Percentiles rank a stretch among this genome's conserved stretches.
These are phyloP conservation scores for Cabera pusaria DNA, from an alignment of 2,888 invertebrate genomes.

Conservation along the genomic window DNA sequence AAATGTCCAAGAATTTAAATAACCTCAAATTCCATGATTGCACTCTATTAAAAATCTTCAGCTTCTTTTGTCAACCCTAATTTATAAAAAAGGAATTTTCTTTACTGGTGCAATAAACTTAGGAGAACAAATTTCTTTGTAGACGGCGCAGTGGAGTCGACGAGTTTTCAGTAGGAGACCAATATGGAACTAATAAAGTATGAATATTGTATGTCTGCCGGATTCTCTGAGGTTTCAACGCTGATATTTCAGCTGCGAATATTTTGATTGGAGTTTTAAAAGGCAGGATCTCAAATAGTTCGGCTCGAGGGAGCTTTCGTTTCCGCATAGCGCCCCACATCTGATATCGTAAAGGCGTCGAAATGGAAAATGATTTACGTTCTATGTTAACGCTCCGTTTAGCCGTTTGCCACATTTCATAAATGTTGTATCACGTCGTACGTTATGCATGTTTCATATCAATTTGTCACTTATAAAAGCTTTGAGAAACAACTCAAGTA, in stretches of 20 bases:
- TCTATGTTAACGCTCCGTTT: slow-evolving; percentile 43
- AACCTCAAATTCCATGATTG: background rate
- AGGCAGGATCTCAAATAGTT: slow-evolving; percentile 45
- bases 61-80: slow-evolving; percentile 3
- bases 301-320: slow-evolving; percentile 36
- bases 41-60: slow-evolving; percentile 4
- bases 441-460: slow-evolving; percentile 13
- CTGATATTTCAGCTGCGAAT: slow-evolving; percentile 62
- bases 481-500: no score
- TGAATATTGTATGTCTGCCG: slow-evolving; percentile 53
- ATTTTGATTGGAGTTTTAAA: slow-evolving; percentile 52
- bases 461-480: slow-evolving; percentile 17
- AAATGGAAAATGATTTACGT: slow-evolving; percentile 48
- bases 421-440: slow-evolving; percentile 29
- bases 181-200: slow-evolving; percentile 58
- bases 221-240: slow-evolving; percentile 45
- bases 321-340: slow-evolving; percentile 53
- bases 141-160: slow-evolving; percentile 6
- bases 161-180: slow-evolving; percentile 38
- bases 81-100: slow-evolving; percentile 12
- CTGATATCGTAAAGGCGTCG: slow-evolving; percentile 37
- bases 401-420: slow-evolving; percentile 33
- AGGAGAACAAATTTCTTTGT: slow-evolving; percentile 15
- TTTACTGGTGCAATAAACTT: slow-evolving; percentile 8
- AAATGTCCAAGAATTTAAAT: background rate